Evolutionary conservation across 37 sponge, comb jelly and placozoan genomes (phyloP), one percentile per base, ranked within the genome.

Genomic region (Bolinopsis microptera): DNA sequence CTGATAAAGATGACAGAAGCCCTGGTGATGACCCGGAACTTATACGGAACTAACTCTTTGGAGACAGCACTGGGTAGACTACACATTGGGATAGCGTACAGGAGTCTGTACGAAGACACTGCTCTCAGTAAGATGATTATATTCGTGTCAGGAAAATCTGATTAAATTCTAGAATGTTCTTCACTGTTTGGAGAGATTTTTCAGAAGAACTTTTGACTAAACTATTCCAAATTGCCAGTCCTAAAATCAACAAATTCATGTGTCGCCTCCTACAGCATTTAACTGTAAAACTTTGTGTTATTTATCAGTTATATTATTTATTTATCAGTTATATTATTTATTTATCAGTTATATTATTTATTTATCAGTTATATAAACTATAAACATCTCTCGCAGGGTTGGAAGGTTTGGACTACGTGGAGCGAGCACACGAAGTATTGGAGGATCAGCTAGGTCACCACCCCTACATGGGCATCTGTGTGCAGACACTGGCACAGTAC

Each of bases 1-100:
- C 82, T 80, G 82, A 80, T 80, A 16, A 80, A 80, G 82, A 80
- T 80, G 82, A 80, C 82, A 8, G 82, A 80, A 80, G 82, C 82
- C 1, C 37, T 80, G 35, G 82, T 80, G 21, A 80, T 80, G 82
- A 80, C 82, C 9, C 35, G 82, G 22, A 80, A 34, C 37, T 30
- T 80, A 8, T 80, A 23, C 82, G 82, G 82, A 36, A 21, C 82
- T 9, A 35, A 16, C 35, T 80, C 82, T 3, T 3, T 80, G 37
- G 82, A 80, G 37, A 80, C 82, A 35, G 82, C 82, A 9, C 82
- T 80, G 1, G 82, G 31, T 13, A 33, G 82, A 80, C 82, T 80
- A 35, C 82, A 80, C 82, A 80, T 80, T 80, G 82, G 82, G 23
- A 80, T 80, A 36, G 82, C 82, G 0, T 80, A 80, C 82, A 80